Evolutionary conservation across 2,113 vertebrate genomes (phyloP).

Genomic region (Connochaetes taurinus): DNA sequence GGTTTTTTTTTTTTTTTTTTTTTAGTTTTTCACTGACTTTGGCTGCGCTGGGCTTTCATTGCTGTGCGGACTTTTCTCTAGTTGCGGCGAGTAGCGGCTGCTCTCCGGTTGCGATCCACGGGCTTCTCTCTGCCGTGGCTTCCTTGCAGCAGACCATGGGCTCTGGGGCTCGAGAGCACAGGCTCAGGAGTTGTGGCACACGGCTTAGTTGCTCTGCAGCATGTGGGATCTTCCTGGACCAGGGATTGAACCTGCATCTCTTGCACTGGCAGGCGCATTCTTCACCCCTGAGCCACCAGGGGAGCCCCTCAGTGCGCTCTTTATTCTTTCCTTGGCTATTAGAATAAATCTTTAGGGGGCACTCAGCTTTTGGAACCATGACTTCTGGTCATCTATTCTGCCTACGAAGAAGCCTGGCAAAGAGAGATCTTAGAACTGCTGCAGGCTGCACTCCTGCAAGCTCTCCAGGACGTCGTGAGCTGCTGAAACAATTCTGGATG

Average conservation of each 20-base stretch:
- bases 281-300: background rate
- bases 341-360: background rate
- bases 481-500: background rate
- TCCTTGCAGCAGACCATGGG: background rate
- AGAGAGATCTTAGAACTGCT: background rate
- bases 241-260: background rate
- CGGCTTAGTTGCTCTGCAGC: background rate
- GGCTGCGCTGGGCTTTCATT: background rate
- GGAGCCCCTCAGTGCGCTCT: background rate
- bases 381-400: background rate
- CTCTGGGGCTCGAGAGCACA: background rate
- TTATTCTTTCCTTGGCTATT: background rate
- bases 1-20: fast-evolving
- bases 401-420: background rate
- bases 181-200: background rate
- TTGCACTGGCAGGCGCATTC: background rate
- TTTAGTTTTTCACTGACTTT: background rate
- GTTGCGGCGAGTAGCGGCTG: background rate
- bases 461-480: background rate
- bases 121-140: background rate
- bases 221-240: background rate
- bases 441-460: background rate
- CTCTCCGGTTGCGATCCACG: background rate
- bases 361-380: background rate
- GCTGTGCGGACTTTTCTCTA: background rate